These are phyloP conservation scores for Tribolium freemani DNA, from an alignment of 2,888 invertebrate species.

Conservation along the genomic window DNA sequence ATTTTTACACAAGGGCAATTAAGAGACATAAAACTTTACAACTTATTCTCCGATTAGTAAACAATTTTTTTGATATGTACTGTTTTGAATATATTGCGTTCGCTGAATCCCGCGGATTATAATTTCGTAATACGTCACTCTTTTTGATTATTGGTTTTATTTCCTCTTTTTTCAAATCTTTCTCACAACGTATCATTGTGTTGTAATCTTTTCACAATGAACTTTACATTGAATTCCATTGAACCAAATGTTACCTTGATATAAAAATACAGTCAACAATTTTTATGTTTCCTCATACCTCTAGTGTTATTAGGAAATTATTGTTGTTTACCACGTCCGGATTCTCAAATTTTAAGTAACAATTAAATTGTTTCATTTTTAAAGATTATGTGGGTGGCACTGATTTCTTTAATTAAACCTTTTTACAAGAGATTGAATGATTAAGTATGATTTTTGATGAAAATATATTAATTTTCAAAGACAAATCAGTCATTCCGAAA, in stretches of 20 bases:
- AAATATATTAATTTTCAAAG: no score
- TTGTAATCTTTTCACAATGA: no score
- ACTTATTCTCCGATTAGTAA: not conserved
- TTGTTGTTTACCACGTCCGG: not conserved
- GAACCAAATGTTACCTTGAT: slow-evolving; percentile 1
- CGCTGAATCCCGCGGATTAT: not conserved
- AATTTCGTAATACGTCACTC: not conserved
- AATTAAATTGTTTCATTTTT: not conserved
- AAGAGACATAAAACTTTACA: not conserved
- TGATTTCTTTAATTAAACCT: no score
- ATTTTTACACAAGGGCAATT: not conserved
- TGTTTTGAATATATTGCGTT: not conserved
- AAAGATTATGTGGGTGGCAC: not conserved
- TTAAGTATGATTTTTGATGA: no score
- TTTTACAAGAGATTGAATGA: no score
- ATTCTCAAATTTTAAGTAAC: not conserved
- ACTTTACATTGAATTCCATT: slow-evolving; percentile 2
- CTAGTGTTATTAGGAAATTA: not conserved
- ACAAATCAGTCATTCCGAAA: no score
- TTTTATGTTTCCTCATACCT: not conserved
- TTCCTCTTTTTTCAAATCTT: not conserved
- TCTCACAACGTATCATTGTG: no score
- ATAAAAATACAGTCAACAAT: not conserved
- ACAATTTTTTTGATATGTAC: not conserved
- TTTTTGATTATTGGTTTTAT: not conserved